Base-by-base conservation (phyloP, 2,797 vertebrate species). In the Acanthurus tractus region DNA sequence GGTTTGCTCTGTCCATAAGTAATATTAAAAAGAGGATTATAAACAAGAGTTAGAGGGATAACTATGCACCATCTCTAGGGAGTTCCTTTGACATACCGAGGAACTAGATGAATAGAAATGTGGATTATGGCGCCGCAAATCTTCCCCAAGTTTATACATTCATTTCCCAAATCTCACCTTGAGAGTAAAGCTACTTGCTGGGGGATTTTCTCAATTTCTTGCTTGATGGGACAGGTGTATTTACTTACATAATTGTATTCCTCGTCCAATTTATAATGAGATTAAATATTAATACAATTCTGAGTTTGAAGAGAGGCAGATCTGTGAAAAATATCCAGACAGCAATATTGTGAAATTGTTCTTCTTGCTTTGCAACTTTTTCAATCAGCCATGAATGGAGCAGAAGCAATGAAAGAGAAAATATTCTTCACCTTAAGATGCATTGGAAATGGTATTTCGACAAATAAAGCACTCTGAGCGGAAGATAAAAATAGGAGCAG, bases 231-330 rank as follows among this genome's bases (percentile, higher is more conserved):
- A 95, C 94, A 94, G 93, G 92, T 95, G 88, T 95, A 94, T 95
- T 96, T 95, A 95, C 94, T 92, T 92, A 89, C 88, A 89, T 94
- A 94, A 95, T 95, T 94, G 93, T 94, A 93, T 93, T 94, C 83
- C 88, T 92, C 89, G 78, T 91, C 84, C 92, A 94, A 92, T 93
- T 95, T 90, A 89, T 93, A 94, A 94, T 94, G 86, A 84, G 88
- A 94, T 95, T 94, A 93, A 94, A 95, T 92, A 94, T 94, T 94
- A 94, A 95, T 94, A 89, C 83, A 89, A 93, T 89, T 91, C 88
- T 68, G 82, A 88, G 84, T 92, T 91, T 82, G 79, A 90, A 88
- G 89, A 91, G 88, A 88, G 62, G 83, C 82, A 89, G 85, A 94
- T 93, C 87, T 92, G 76, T 79, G 74, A 86, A 89, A 93, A 93